Conservation (phyloP, 92 coral and sea anemone genomes). For the Nematostella vectensis region DNA sequence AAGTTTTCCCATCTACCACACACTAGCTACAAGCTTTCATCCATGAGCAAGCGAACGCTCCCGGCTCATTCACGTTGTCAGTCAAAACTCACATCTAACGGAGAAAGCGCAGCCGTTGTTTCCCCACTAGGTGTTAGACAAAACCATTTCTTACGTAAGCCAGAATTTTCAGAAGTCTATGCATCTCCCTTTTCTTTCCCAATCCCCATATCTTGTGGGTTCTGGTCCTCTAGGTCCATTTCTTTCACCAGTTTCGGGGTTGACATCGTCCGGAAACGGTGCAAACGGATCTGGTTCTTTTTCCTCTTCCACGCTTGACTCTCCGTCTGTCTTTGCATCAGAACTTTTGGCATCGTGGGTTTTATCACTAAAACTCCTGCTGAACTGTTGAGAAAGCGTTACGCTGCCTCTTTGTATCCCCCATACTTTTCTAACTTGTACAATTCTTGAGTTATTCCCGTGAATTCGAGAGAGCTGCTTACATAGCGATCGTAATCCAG, state of each 20-base stretch:
- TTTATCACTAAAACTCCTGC: slow-evolving; percentile 21
- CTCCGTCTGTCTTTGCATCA: slow-evolving; percentile 3
- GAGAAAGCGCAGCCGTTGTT: too few species aligned
- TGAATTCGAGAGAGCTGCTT: slow-evolving; percentile 4
- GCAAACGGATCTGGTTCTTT: slow-evolving; percentile 78
- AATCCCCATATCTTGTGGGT: slow-evolving; percentile 98
- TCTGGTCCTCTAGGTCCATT: slow-evolving; percentile 99
- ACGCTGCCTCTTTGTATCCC: not conserved
- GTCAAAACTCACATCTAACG: too few species aligned
- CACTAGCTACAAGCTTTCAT: too few species aligned
- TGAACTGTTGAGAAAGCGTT: slow-evolving; percentile 1
- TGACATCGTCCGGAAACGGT: slow-evolving; percentile 79
- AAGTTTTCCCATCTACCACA: too few species aligned
- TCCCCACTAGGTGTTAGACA: too few species aligned
- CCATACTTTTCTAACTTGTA: not conserved
- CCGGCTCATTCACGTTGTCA: too few species aligned
- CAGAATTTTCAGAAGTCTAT: slow-evolving; percentile 59
- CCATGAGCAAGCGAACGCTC: too few species aligned
- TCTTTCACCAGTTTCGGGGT: slow-evolving; percentile 84
- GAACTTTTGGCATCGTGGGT: slow-evolving; percentile 12
- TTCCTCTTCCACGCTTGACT: slow-evolving; percentile 7
- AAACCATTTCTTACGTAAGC: too few species aligned
- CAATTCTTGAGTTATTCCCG: slow-evolving; percentile 10
- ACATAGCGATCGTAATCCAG: slow-evolving; percentile 5
- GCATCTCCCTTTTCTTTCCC: slow-evolving; percentile 99